Conservation (phyloP, 1,140 invertebrate genomes). For the Drosophila busckii region DNA sequence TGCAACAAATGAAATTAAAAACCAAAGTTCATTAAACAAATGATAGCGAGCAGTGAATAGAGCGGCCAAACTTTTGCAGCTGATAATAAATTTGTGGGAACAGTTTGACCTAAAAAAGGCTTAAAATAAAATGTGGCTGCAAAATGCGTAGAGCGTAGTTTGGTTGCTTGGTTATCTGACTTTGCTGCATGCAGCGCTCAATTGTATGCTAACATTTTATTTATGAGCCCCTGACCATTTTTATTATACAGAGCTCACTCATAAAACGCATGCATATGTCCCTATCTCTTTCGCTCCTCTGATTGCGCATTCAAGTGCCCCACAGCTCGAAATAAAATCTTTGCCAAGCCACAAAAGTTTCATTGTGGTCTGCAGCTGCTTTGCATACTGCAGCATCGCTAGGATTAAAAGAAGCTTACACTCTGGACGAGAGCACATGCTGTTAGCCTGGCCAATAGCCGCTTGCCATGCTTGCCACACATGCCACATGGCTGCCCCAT, state of each 20-base stretch:
- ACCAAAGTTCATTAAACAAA: conserved; percentile 32
- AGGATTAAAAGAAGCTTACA: conserved; percentile 37
- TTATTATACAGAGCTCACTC: conserved; percentile 30
- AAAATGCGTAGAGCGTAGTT: conserved; percentile 6
- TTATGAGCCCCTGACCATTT: conserved; percentile 40
- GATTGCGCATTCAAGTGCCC: conserved; percentile 42
- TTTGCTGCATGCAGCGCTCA: conserved; percentile 5
- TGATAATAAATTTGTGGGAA: conserved; percentile 11
- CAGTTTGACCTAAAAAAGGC: conserved; percentile 31
- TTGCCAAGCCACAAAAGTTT: conserved; percentile 37
- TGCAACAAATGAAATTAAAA: conserved; percentile 22
- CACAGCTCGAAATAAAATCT: conserved; percentile 4
- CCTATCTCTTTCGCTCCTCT: conserved; percentile 18
- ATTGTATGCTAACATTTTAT: conserved; percentile 38
- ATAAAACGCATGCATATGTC: conserved; percentile 7
- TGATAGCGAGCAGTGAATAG: conserved; percentile 6
- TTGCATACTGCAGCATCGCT: conserved; percentile 32
- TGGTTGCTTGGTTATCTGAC: conserved; percentile 33
- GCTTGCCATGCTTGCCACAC: too few relatives aligned
- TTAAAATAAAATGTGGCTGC: not conserved
- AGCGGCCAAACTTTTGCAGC: not conserved
- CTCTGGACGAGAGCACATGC: too few relatives aligned
- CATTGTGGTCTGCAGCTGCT: conserved; percentile 41
- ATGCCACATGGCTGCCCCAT: too few relatives aligned
- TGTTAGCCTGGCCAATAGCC: too few relatives aligned